Base-by-base conservation (phyloP, 2,888 invertebrate genomes). In the Tuta absoluta region DNA sequence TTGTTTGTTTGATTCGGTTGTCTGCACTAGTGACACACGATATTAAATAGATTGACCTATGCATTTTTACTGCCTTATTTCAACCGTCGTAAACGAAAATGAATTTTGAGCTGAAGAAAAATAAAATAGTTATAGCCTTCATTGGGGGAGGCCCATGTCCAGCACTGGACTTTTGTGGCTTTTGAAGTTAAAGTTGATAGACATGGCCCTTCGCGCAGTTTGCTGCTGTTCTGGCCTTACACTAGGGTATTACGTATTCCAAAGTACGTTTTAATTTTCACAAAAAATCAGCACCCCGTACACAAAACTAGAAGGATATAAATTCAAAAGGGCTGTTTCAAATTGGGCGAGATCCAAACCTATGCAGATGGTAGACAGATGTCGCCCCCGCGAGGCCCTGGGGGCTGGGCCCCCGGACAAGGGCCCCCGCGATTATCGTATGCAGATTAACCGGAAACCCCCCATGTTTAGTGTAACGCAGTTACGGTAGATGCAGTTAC, bases 281-380 rank as follows among this genome's bases (percentile, higher is more conserved):
- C 49, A 66, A 71, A 66, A 65, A 62, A 12, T 33, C 0, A 67
- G 49, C 78, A 74, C 0, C 72, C 79, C 74, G 71, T 80, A 72
- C 66, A 66, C 37, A 64, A 37, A 65, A 67, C 68, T 68, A 73
- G 72, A 56, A 72, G 71, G 72, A 82, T 79, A 86, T 85, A 87
- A 85, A 88, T 88, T 84, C 84, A 86, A 85, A 87, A 83, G 84
- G 83, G 66, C 78, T 80, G 66, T 62, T 61, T 84, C 84, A 85
- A 87, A 87, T 88, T 84, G 87, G 78, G 84, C 81, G 81, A 86
- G 82, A 84, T 82, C 83, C 79, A 80, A 89, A 90, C 82, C 87
- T 87, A 87, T 89, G 88, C 85, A 89, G 84, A 86, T 86, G 75
- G 74, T 71, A 72, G 82, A 81, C 90, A 91, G 91, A 90, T 89